A percentile compares a stretch with the other conserved stretches of the same genome.
phyloP scores from a whole-genome alignment of 1,140 invertebrate genomes.

The Drosophila teissieri region DNA sequence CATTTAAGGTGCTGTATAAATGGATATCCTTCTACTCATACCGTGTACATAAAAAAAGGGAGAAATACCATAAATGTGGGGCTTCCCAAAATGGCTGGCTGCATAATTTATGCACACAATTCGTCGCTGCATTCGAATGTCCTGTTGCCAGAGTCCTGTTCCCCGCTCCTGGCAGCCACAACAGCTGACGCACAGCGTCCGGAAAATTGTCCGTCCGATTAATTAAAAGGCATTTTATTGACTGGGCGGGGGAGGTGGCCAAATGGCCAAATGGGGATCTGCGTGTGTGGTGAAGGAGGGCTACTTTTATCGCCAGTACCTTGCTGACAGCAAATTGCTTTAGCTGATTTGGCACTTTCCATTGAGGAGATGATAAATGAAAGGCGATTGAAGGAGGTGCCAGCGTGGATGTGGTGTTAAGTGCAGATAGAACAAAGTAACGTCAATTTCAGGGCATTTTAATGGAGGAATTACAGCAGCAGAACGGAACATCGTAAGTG shows the following conservation, averaged over 20 bases:
- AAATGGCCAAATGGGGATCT: neutral
- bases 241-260: slow-evolving; percentile 4
- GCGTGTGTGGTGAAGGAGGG: neutral
- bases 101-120: slow-evolving; percentile 81
- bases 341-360: slow-evolving; percentile 48
- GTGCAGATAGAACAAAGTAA: slow-evolving; percentile 21
- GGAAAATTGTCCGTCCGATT: slow-evolving; percentile 36
- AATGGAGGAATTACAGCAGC: neutral
- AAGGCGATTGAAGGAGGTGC: slow-evolving; percentile 7
- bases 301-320: slow-evolving; percentile 24
- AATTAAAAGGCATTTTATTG: slow-evolving; percentile 64
- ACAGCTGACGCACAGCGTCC: slow-evolving; percentile 64
- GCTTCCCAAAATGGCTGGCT: slow-evolving; percentile 61
- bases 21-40: neutral
- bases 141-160: slow-evolving; percentile 26
- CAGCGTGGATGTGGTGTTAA: neutral
- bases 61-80: slow-evolving; percentile 45
- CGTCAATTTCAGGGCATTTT: slow-evolving; percentile 16
- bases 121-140: slow-evolving; percentile 73
- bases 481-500: neutral
- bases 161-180: slow-evolving; percentile 28
- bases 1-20: too few relatives aligned
- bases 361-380: slow-evolving; percentile 39
- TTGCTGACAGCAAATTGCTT: slow-evolving; percentile 44
- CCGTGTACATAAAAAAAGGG: neutral